Evolutionary conservation across 2,888 invertebrate species (phyloP), one percentile per base, ranked within the genome.

Genomic region (Cinara cedri): DNA sequence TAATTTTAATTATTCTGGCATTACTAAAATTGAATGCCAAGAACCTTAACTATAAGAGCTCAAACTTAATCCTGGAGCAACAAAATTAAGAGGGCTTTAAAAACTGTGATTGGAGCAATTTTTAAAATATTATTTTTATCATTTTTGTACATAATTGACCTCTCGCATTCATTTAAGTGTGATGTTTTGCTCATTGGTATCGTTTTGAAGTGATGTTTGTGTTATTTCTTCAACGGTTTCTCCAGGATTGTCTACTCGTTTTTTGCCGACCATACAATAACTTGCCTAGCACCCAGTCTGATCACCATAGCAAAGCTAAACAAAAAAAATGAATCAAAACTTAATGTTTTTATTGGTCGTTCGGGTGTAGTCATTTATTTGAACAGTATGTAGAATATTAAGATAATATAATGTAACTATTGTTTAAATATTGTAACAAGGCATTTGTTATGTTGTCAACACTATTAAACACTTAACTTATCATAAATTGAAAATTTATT

Each of bases 231-330:
- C 57, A 51, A 13, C 8, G 1, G 44, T 78, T 62, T 70, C 78
- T 46, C 70, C 68, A 78, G 78, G 78, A 70, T 78, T 60, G 68
- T 70, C 55, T 78, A 78, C 19, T 78, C 68, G 78, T 78, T 78
- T 78, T 78, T 78, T 78, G 78, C 13, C 60, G 78, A 70, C 78
- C 78, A 78, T 13, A 78, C 57, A 62, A 78, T 78, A 46, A 82
- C 74, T 81, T 81, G 82, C 71, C 81, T 74, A 24, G 81, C 81
- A 2, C 81, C 81, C 21, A 84, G 82, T 80, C 86, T 84, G 13
- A 86, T 62, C 6, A 86, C 83, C 86, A 87, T 87, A 3, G 84
- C 83, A 19, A 84, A 83, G 70, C 87, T 87, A 82, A 62, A 54
- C 81, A 82, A 82, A 81, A 65, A 44, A 63, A 81, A 80, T 74